Percentiles rank a stretch among this genome's conserved stretches.
These are phyloP conservation scores for Brachylomia viminalis DNA, from an alignment of 2,888 invertebrate species.

Conservation along the genomic window DNA sequence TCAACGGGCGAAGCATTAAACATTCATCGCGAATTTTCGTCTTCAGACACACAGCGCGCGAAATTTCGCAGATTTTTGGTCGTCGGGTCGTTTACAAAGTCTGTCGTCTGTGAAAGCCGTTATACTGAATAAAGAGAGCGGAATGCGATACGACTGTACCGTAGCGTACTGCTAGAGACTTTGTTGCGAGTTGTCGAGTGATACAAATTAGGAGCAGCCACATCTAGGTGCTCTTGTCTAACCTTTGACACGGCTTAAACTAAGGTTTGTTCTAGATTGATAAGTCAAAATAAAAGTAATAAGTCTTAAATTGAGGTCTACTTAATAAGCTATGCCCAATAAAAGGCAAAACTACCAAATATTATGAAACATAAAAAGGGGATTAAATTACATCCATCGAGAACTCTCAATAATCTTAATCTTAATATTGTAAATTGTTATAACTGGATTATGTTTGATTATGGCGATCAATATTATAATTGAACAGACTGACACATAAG, in stretches of 20 bases:
- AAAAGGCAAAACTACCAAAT: background rate
- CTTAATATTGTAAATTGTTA: too few relatives aligned
- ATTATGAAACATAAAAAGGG: background rate
- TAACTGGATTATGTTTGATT: background rate
- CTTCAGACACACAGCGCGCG: background rate
- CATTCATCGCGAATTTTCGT: background rate
- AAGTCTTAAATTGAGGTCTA: background rate
- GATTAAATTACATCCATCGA: background rate
- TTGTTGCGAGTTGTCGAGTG: background rate
- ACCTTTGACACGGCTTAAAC: background rate
- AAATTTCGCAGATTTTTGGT: too few relatives aligned
- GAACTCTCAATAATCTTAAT: too few relatives aligned
- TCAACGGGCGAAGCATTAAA: background rate
- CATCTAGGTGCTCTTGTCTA: background rate
- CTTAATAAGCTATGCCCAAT: too few relatives aligned
- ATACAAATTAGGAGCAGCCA: background rate
- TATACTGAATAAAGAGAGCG: constrained; percentile 21
- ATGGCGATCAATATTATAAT: background rate
- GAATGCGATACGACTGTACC: background rate
- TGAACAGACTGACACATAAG: background rate
- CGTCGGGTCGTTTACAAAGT: background rate
- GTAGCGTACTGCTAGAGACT: background rate
- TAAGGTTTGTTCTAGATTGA: background rate
- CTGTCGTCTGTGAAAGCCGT: background rate
- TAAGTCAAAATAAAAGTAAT: background rate